phyloP scores from a whole-genome alignment of 2,113 vertebrate species.

The Grammomys dolichurus region DNA sequence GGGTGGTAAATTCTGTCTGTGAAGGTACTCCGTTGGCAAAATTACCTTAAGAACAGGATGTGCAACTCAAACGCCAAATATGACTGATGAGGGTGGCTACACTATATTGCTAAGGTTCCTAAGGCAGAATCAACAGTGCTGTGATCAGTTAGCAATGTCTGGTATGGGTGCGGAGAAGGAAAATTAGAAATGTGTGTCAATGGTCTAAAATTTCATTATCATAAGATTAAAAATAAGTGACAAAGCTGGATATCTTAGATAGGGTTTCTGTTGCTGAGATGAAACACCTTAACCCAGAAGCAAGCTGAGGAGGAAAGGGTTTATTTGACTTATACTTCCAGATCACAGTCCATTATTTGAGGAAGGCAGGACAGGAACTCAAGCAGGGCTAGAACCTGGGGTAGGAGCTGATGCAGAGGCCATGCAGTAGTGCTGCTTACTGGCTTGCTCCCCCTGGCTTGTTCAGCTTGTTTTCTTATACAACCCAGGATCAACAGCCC shows the following conservation, averaged over 20 bases:
- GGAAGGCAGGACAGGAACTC: neutral
- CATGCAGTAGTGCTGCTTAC: neutral
- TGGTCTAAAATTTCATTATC: neutral
- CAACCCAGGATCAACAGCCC: neutral
- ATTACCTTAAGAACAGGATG: neutral
- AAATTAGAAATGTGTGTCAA: rapidly evolving
- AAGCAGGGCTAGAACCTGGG: neutral
- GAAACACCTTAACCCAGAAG: neutral
- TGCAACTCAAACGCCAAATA: neutral
- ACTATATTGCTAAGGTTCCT: neutral
- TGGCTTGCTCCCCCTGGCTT: neutral
- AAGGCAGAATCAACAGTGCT: neutral
- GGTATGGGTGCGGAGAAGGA: neutral
- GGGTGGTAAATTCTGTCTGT: neutral
- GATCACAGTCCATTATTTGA: neutral
- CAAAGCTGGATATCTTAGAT: neutral
- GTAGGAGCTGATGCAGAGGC: neutral
- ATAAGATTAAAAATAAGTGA: neutral
- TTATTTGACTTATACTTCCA: neutral
- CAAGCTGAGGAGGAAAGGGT: neutral
- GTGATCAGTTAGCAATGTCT: constrained; percentile 4
- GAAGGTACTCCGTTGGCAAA: neutral
- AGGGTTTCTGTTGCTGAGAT: neutral
- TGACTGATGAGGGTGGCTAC: neutral
- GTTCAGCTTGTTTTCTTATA: neutral